Conservation (phyloP, 1,140 invertebrate genomes). For the Microplitis demolitor region DNA sequence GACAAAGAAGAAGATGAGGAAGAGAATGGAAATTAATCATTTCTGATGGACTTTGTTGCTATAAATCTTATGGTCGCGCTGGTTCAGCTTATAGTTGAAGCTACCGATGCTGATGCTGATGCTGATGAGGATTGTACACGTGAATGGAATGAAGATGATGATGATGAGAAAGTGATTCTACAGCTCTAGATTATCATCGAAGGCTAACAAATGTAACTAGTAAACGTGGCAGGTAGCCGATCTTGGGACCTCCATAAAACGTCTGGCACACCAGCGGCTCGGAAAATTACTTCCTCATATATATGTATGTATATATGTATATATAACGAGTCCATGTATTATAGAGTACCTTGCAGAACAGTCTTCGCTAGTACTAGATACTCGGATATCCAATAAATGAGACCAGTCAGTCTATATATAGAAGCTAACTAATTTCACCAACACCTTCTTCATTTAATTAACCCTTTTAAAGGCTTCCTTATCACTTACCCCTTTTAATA, state of each 20-base stretch:
- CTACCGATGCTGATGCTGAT: too few species aligned
- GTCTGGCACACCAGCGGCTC: slow-evolving; percentile 12
- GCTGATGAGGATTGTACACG: not conserved
- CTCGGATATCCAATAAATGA: slow-evolving; percentile 17
- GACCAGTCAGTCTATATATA: not conserved
- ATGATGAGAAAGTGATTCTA: not conserved
- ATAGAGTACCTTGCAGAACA: too few species aligned
- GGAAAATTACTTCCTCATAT: slow-evolving; percentile 37
- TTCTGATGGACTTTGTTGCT: too few species aligned
- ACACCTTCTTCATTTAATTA: slow-evolving; percentile 11
- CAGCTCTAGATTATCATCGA: slow-evolving; percentile 32
- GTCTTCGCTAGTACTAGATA: not conserved
- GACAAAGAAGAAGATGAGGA: not conserved
- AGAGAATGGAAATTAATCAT: slow-evolving; percentile 13
- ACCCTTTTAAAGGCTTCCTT: not conserved
- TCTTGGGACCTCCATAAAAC: slow-evolving; percentile 3
- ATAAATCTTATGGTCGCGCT: too few species aligned
- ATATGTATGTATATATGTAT: too few species aligned
- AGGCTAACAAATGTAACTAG: slow-evolving; percentile 27
- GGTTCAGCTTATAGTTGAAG: too few species aligned
- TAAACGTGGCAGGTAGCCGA: not conserved
- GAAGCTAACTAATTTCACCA: not conserved
- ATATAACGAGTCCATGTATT: too few species aligned
- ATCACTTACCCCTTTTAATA: not conserved
- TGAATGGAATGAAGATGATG: not conserved